Percentiles rank a stretch among this genome's conserved stretches.
Evolutionary conservation across 2,113 vertebrate species (phyloP).

Genomic region (Elgaria multicarinata): DNA sequence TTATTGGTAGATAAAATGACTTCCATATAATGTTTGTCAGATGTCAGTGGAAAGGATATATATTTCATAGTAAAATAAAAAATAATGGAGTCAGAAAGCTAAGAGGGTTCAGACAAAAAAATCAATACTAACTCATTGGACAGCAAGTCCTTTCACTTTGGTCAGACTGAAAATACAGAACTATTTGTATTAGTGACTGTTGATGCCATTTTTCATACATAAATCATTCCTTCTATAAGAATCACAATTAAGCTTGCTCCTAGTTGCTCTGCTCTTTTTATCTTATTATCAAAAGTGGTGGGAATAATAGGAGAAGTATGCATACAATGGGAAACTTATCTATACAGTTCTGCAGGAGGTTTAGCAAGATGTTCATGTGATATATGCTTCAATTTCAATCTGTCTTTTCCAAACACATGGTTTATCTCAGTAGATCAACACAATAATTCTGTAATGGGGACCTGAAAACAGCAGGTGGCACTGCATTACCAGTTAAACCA

Average conservation of each 20-base stretch:
- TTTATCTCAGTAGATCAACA: background rate
- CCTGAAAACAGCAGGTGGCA: constrained; percentile 80
- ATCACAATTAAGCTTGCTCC: background rate
- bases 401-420: background rate
- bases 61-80: constrained; percentile 90
- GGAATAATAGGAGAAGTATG: background rate
- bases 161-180: constrained; percentile 75
- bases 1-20: constrained; percentile 87
- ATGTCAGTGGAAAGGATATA: constrained; percentile 84
- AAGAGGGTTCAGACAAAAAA: constrained; percentile 75
- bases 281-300: constrained; percentile 9
- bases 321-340: constrained; percentile 19
- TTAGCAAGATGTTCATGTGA: constrained; percentile 1
- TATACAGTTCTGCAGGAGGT: constrained; percentile 7
- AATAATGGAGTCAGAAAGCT: constrained; percentile 86
- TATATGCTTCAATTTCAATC: constrained; percentile 33
- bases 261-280: constrained; percentile 22
- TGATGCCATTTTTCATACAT: constrained; percentile 2
- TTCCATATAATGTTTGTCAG: constrained; percentile 90
- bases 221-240: constrained; percentile 18
- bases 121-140: constrained; percentile 80
- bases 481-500: constrained; percentile 72
- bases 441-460: constrained; percentile 13
- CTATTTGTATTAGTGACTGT: constrained; percentile 44
- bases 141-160: constrained; percentile 63